Percentiles rank a stretch among this genome's conserved stretches.
Evolutionary conservation across 2,888 invertebrate species (phyloP).

Genomic region (Stictocephala bisonia): DNA sequence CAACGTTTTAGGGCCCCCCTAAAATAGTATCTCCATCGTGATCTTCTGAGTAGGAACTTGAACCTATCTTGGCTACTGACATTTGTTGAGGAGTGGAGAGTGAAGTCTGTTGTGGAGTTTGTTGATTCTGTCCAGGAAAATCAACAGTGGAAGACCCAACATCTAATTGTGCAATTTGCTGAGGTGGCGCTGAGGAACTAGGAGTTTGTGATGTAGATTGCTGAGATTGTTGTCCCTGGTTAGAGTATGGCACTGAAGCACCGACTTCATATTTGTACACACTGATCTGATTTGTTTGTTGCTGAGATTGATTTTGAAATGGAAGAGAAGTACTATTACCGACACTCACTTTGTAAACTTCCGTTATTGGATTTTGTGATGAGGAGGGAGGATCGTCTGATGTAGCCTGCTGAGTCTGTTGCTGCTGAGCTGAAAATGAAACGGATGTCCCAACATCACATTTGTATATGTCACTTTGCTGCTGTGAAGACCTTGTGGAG

Average conservation of each 20-base stretch:
- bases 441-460: slow-evolving; percentile 61
- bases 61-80: too few relatives aligned
- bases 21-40: too few relatives aligned
- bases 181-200: neutral
- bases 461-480: slow-evolving; percentile 58
- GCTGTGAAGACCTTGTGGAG: slow-evolving; percentile 45
- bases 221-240: slow-evolving; percentile 57
- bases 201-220: slow-evolving; percentile 49
- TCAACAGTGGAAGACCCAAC: slow-evolving; percentile 9
- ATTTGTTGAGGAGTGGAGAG: neutral
- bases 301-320: slow-evolving; percentile 40
- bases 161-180: slow-evolving; percentile 21
- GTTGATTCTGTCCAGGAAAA: neutral
- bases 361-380: too few relatives aligned
- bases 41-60: too few relatives aligned
- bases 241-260: slow-evolving; percentile 61
- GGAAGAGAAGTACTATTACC: neutral
- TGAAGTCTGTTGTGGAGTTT: neutral
- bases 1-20: too few relatives aligned
- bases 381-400: neutral
- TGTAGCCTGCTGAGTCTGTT: slow-evolving; percentile 53
- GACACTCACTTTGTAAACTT: neutral
- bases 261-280: slow-evolving; percentile 61
- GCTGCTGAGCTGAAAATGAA: slow-evolving; percentile 61
- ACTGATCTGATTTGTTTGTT: slow-evolving; percentile 51